Conservation (phyloP, 2,113 vertebrate species). For the Leucoraja erinaceus region DNA sequence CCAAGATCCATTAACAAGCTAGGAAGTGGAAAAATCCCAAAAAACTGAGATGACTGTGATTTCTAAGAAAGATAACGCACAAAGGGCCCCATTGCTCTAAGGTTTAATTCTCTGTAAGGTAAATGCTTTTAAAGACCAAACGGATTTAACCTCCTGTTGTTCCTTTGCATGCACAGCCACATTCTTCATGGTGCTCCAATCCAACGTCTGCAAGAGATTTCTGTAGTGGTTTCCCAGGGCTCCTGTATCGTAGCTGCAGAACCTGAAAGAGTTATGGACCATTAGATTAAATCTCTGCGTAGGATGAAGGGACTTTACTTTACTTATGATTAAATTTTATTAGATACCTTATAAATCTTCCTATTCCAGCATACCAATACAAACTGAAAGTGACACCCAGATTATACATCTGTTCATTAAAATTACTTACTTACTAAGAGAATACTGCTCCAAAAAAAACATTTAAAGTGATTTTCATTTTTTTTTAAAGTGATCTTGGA, state of each 20-base stretch:
- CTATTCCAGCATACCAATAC: neutral
- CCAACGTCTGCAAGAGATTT: constrained; percentile 86
- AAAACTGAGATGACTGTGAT: constrained; percentile 61
- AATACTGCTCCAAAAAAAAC: neutral
- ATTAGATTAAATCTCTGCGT: neutral
- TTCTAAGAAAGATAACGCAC: constrained; percentile 57
- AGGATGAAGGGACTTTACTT: neutral
- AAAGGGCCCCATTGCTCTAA: constrained; percentile 52
- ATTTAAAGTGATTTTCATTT: neutral
- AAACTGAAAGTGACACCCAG: neutral
- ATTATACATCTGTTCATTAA: neutral
- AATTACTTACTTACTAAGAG: too few species aligned
- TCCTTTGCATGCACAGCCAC: constrained; percentile 83
- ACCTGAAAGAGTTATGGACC: constrained; percentile 62
- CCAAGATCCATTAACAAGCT: constrained; percentile 51
- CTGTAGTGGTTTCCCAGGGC: constrained; percentile 71
- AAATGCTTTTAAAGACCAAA: constrained; percentile 48
- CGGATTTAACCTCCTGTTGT: constrained; percentile 66
- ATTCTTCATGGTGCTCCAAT: constrained; percentile 93
- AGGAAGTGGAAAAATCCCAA: constrained; percentile 51
- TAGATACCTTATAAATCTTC: neutral
- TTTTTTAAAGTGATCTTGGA: neutral
- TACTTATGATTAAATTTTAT: neutral
- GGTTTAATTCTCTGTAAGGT: constrained; percentile 48
- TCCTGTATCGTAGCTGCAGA: constrained; percentile 80